Evolutionary conservation across 2,888 invertebrate species (phyloP), one percentile per base, ranked within the genome.

Genomic region (Troides helena): DNA sequence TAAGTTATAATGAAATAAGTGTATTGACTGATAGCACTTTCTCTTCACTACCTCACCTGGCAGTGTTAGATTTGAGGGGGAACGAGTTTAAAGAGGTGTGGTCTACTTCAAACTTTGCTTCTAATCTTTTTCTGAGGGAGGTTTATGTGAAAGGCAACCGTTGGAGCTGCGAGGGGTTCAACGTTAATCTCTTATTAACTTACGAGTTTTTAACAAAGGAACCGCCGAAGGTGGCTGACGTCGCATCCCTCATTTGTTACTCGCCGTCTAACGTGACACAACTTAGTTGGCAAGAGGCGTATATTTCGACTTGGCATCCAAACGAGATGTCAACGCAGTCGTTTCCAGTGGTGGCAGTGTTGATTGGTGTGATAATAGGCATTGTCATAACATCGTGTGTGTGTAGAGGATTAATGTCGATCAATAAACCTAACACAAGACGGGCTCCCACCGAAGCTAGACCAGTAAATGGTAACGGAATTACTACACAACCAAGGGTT

Each of bases 91-190:
- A 94, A 17, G 94, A 94, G 70, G 94, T 94, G 36, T 94, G 95
- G 84, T 88, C 94, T 3, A 89, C 93, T 2, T 90, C 92, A 71
- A 93, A 93, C 80, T 96, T 96, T 80, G 87, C 92, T 65, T 91
- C 92, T 69, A 95, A 95, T 81, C 88, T 91, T 46, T 93, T 92
- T 81, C 87, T 95, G 75, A 89, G 92, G 76, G 90, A 92, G 78
- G 86, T 96, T 43, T 88, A 93, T 77, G 85, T 96, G 75, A 94
- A 94, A 57, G 95, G 96, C 75, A 97, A 96, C 88, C 95, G 95
- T 1, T 97, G 96, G 96, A 93, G 94, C 73, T 97, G 97, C 79
- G 95, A 95, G 70, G 96, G 96, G 73, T 88, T 92, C 57, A 90
- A 92, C 68, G 78, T 85, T 0, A 92, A 94, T 62, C 92, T 96